A percentile compares a stretch with the other conserved stretches of the same genome.
Evolutionary conservation across 2,113 vertebrate species (phyloP).

Genomic region (Pomatostomus ruficeps): DNA sequence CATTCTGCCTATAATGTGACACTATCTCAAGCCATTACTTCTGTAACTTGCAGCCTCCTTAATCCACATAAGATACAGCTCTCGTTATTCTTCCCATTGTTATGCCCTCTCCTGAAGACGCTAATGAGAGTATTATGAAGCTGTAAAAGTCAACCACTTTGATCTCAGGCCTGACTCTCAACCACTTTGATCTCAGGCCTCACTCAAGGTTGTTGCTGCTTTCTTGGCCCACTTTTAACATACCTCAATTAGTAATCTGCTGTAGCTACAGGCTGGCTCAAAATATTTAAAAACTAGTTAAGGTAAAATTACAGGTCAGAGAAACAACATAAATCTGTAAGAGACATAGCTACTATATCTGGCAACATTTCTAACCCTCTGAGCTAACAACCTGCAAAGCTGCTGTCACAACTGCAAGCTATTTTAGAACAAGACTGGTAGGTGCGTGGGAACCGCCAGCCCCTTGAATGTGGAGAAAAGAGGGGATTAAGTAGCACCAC

Average conservation of each 20-base stretch:
- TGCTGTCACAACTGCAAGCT: not conserved
- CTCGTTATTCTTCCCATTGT: not conserved
- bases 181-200: constrained; percentile 18
- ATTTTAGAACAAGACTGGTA: not conserved
- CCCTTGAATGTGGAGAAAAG: not conserved
- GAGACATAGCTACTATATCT: not conserved
- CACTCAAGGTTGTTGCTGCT: not conserved
- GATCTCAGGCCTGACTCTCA: constrained; percentile 8
- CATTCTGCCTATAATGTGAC: not conserved
- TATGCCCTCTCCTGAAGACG: not conserved
- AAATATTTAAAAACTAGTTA: not conserved
- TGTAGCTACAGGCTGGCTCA: not conserved
- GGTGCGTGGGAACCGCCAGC: not conserved
- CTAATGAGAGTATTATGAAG: constrained; percentile 39
- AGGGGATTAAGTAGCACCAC: not conserved
- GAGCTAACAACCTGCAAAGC: not conserved
- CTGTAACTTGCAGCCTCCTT: not conserved
- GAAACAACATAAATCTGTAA: not conserved
- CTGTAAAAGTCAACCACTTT: constrained; percentile 9
- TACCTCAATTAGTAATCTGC: not conserved
- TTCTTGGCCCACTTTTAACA: not conserved
- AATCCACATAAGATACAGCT: constrained; percentile 5
- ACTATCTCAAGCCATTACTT: not conserved
- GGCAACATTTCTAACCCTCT: not conserved
- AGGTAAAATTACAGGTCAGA: not conserved